Evolutionary conservation across 2,113 vertebrate genomes (phyloP).

Genomic region (Aegithalos caudatus): DNA sequence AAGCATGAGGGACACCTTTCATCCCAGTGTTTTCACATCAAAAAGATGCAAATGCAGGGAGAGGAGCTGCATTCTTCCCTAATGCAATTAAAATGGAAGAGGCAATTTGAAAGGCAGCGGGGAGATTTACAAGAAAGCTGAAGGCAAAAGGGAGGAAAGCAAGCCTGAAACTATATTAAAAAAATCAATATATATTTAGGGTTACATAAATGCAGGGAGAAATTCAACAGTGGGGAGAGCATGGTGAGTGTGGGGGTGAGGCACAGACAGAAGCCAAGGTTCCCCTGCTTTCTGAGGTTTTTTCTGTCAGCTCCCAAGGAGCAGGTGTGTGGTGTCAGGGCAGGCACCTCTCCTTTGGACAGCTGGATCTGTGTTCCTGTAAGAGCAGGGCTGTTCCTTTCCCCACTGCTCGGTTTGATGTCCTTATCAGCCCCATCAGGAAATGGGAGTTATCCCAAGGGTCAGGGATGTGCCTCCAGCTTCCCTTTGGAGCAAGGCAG

Average conservation of each 20-base stretch:
- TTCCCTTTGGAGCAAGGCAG: neutral
- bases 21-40: neutral
- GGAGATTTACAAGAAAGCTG: neutral
- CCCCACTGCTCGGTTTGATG: neutral
- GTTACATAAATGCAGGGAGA: neutral
- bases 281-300: neutral
- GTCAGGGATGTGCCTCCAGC: neutral
- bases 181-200: conserved; percentile 6
- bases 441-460: neutral
- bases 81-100: neutral
- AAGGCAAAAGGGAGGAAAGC: neutral
- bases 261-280: neutral
- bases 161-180: neutral
- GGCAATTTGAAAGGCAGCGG: neutral
- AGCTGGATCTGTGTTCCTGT: neutral
- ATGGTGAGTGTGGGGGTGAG: neutral
- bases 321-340: neutral
- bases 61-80: neutral
- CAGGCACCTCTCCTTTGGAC: neutral
- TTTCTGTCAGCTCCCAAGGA: neutral
- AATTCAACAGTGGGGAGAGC: neutral
- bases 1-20: neutral
- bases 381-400: neutral
- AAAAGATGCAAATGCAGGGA: conserved; percentile 14
- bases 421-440: neutral